Base-by-base conservation (phyloP, 2,888 invertebrate species). In the Eristalis intricaria region DNA sequence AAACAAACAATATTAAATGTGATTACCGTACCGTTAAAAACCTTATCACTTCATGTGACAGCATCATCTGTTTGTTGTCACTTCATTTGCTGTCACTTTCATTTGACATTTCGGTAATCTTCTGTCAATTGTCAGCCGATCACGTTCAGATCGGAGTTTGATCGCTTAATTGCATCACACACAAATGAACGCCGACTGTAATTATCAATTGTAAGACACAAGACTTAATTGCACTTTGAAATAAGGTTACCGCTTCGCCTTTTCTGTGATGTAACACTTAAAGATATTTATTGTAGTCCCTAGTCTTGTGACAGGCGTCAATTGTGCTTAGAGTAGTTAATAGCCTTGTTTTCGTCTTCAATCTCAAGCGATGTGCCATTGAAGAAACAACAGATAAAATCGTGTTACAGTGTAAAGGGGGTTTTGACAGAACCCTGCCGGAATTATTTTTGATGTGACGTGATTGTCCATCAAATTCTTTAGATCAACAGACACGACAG, bases 161-260 rank as follows among this genome's bases (percentile, higher is more conserved):
- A 60, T 60, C 26, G 11, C 3, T 71, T 60, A 32, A 71, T 73
- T 71, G 66, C 79, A 65, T 60, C 60, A 66, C 23, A 66, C 23
- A 29, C 71, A 71, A 71, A 71, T 60, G 71, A 50, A 60, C 79
- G 65, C 65, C 23, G 22, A 61, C 32, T 60, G 73, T 61, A 79
- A 79, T 79, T 79, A 79, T 73, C 73, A 73, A 71, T 50, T 23
- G 56, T 35, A 66, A 58, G 43, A 79, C 60, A 79, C 79, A 79
- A 65, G 23, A 43, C 65, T 79, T 73, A 79, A 79, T 71, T 73
- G 73, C 71, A 22, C 56, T 58, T 43, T 26, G 79, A n/a, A 64
- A 56, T 78, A 70, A 78, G 78, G 78, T 70, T 73, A 78, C 13
- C 23, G 15, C 26, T 23, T 60, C 60, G 23, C 26, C 26, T 56